Evolutionary conservation across 2,797 vertebrate genomes (phyloP).

Genomic region (Apogon talboti): DNA sequence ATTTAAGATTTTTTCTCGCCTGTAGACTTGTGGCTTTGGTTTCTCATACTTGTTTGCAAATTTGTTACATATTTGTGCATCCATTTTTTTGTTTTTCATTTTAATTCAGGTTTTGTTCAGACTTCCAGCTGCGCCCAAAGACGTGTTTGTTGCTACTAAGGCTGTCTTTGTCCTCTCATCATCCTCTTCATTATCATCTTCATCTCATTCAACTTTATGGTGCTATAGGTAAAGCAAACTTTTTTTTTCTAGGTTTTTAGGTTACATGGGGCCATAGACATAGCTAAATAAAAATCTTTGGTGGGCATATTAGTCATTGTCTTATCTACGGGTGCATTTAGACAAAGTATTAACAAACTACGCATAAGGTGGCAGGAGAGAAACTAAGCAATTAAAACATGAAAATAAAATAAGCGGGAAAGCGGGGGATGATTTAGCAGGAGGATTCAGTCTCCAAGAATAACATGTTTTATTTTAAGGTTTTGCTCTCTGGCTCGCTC

Average conservation of each 20-base stretch:
- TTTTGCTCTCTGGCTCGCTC: conserved; percentile 70
- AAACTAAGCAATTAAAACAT: conserved; percentile 29
- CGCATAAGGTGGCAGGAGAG: background rate
- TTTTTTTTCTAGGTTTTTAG: conserved; percentile 12
- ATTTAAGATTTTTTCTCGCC: no score
- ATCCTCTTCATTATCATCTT: conserved; percentile 56
- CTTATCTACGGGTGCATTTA: conserved; percentile 44
- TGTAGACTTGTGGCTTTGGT: no score
- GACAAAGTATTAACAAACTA: background rate
- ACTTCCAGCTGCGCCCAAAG: conserved; percentile 38
- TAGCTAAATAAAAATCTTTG: no score
- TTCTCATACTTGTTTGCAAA: background rate
- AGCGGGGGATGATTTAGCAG: conserved; percentile 56
- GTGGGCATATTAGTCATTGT: no score
- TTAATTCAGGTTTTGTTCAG: conserved; percentile 44
- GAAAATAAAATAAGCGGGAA: conserved; percentile 23
- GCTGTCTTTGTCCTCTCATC: conserved; percentile 54
- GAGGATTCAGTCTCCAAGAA: conserved; percentile 71
- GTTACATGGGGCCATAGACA: no score
- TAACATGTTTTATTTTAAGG: conserved; percentile 84
- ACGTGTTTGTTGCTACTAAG: conserved; percentile 41
- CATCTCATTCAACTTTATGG: conserved; percentile 54
- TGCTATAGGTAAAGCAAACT: conserved; percentile 50
- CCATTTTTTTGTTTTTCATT: conserved; percentile 11
- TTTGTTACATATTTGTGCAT: conserved; percentile 11